Evolutionary conservation across 2,797 vertebrate species (phyloP).

Genomic region (Galago senegalensis): DNA sequence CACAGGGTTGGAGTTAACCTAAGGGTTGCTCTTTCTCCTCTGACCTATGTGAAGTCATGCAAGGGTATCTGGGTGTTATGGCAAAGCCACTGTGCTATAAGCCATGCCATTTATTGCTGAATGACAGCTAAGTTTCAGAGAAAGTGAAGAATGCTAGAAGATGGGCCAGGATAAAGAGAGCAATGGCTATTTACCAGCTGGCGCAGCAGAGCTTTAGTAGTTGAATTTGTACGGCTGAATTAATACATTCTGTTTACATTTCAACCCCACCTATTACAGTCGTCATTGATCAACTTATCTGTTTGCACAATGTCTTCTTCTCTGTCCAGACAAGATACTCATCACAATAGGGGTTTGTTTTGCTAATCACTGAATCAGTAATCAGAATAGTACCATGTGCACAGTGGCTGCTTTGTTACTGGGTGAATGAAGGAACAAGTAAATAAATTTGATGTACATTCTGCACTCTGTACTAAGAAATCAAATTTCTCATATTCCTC

Average conservation of each 20-base stretch:
- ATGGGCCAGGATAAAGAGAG: background rate
- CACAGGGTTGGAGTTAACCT: background rate
- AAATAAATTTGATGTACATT: background rate
- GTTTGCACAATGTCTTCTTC: background rate
- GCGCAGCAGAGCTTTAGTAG: background rate
- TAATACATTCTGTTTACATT: background rate
- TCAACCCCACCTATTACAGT: background rate
- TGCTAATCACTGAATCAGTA: background rate
- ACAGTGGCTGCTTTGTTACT: background rate
- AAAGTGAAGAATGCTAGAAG: background rate
- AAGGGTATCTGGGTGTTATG: background rate
- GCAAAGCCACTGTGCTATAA: background rate
- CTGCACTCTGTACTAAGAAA: background rate
- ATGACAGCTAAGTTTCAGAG: background rate
- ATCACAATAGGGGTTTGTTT: background rate
- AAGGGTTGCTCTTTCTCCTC: background rate
- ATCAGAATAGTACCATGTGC: background rate
- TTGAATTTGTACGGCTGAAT: background rate
- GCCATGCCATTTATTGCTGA: background rate
- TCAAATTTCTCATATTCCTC: background rate
- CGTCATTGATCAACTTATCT: background rate
- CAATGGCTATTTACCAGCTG: background rate
- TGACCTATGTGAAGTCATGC: background rate
- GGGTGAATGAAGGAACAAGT: background rate
- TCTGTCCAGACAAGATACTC: background rate